Evolutionary conservation across 2,113 vertebrate genomes (phyloP), one percentile per base, ranked within the genome.

Genomic region (Takifugu flavidus): DNA sequence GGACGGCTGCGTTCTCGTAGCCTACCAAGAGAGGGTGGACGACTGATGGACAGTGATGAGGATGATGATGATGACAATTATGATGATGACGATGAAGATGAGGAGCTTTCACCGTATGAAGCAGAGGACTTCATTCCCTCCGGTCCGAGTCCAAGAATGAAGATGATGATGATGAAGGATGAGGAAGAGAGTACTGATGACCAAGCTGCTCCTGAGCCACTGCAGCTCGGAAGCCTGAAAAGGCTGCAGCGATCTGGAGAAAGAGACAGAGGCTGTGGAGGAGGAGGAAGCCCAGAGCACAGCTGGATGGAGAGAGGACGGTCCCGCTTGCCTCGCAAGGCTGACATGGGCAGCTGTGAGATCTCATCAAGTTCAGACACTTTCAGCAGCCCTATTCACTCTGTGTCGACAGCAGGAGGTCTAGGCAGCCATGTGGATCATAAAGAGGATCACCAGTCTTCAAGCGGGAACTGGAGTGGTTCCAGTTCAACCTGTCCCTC

Each of bases 361-460:
- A 98, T 99, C 79, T 99, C 97, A 0, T 99, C 97, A 59, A 98
- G 97, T 87, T 99, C 97, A 0, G 97, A 99, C 77, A 99, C 97
- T 39, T 99, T 99, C 0, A 96, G 96, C 80, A 99, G 97, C 77
- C 97, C 97, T 51, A 93, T 98, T 86, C 96, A 98, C 78, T 98
- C 94, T 42, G 92, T 95, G 61, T 98, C 95, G 56, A 98, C 89
- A 93, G 95, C 88, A 56, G 87, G 88, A 55, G 86, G 83, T 25
- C 88, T 98, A 55, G 91, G 95, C 47, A 94, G 94, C 83, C 96
- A 96, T 75, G 94, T 96, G 75, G 96, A 99, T 80, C 94, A 96
- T 78, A 98, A 99, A 69, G 97, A 99, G 20, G 96, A 99, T 67
- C 97, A 99, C 76, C 97, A 99, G 84, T 99, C 97, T 2, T 99